Base-by-base conservation (phyloP, 2,113 vertebrate species). In the Gallinago media region DNA sequence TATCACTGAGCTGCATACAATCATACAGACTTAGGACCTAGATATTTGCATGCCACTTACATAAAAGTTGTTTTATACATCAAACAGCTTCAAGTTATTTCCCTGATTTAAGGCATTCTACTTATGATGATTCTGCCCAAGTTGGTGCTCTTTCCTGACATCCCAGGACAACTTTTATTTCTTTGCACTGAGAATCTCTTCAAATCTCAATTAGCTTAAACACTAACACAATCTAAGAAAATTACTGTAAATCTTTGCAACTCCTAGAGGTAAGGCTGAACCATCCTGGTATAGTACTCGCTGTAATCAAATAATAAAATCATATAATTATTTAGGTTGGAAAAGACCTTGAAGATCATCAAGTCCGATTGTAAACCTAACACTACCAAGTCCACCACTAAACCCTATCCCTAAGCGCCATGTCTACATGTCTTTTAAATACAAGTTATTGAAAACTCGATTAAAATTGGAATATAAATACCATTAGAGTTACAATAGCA, bases 211-310 rank as follows among this genome's bases (percentile, higher is more conserved):
- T 82, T 55, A 72, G 18, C 7, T 88, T 77, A 78, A 92, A 86
- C 21, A 44, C 22, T 47, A 83, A 88, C 26, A 58, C 11, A 75
- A 62, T 36, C 67, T n/a, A 77, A 94, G n/a, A 92, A 71, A 85
- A 82, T 40, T 4, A 22, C 27, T 68, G 22, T 58, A n/a, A 84
- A 32, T 54, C 61, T 42, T 70, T 78, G 20, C 54, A 89, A 58
- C 15, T 62, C n/a, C 65, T 66, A 46, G 56, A 84, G 32, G 44
- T 68, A 68, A 75, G 29, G 22, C 22, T 71, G 38, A 75, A 31
- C 40, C 72, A 78, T 16, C 40, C 38, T 26, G 52, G 32, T 56
- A 85, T 61, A 44, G 6, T 63, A 38, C 46, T 52, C 40, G 12
- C 38, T 59, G n/a, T 56, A 73, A 78, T 50, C 74, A 73, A 80